Evolutionary conservation across 2,113 vertebrate genomes (phyloP).

Genomic region (Pithys albifrons): DNA sequence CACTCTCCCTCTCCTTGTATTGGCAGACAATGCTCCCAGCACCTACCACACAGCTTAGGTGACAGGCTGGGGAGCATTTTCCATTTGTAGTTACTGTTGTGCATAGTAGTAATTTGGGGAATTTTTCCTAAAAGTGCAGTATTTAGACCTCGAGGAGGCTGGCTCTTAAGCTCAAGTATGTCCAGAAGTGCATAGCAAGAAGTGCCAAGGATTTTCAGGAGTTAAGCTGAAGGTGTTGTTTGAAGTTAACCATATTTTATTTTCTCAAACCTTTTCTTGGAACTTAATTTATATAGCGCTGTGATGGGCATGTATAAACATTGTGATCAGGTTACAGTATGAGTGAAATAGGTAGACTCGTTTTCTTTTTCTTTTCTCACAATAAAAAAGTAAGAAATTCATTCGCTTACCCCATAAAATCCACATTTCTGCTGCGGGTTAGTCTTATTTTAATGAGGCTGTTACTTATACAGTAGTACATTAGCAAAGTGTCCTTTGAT

Average conservation of each 20-base stretch:
- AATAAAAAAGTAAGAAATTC: conserved; percentile 62
- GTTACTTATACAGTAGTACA: conserved; percentile 67
- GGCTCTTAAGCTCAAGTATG: background rate
- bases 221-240: conserved; percentile 76
- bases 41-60: background rate
- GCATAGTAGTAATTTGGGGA: background rate
- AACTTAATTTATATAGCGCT: conserved; percentile 58
- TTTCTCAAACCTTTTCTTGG: conserved; percentile 67
- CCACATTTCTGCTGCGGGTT: conserved; percentile 29
- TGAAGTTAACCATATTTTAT: conserved; percentile 76
- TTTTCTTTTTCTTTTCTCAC: conserved; percentile 56
- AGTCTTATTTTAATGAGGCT: conserved; percentile 64
- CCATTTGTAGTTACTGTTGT: background rate
- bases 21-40: background rate
- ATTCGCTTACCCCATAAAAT: conserved; percentile 49
- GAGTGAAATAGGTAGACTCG: conserved; percentile 36
- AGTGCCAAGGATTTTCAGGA: conserved; percentile 57
- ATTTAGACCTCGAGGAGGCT: background rate
- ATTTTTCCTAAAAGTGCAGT: conserved; percentile 1
- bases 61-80: background rate
- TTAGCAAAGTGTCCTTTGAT: conserved; percentile 71
- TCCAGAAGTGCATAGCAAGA: background rate
- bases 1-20: background rate
- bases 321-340: conserved; percentile 60
- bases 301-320: conserved; percentile 74